Evolutionary conservation across 2,113 vertebrate genomes (phyloP).

Genomic region (Charina bottae): DNA sequence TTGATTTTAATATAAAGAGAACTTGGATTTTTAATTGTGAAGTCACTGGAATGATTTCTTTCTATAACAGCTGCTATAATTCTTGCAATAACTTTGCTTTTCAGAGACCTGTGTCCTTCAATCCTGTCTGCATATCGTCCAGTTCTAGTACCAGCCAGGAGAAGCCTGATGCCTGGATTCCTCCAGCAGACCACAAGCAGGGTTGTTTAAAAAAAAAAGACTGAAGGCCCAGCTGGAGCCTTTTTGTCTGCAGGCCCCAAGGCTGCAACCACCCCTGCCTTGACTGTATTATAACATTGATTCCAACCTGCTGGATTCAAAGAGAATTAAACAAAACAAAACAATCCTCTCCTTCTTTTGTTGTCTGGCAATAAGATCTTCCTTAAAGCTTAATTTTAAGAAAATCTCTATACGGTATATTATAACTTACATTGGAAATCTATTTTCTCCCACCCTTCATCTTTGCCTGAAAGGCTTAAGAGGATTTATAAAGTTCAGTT

Average conservation of each 20-base stretch:
- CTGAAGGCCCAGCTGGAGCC: background rate
- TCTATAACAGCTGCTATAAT: background rate
- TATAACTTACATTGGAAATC: background rate
- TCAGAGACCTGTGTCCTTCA: background rate
- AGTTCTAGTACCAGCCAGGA: background rate
- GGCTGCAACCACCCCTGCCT: background rate
- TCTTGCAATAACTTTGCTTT: background rate
- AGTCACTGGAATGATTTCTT: background rate
- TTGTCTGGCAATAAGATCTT: background rate
- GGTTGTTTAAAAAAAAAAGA: background rate
- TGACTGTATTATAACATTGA: background rate
- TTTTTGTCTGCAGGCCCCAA: background rate
- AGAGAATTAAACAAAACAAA: background rate
- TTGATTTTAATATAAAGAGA: background rate
- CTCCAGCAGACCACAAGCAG: background rate
- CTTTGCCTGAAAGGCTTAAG: background rate
- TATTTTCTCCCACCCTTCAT: background rate
- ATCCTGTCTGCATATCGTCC: background rate
- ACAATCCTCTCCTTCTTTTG: background rate
- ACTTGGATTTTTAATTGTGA: background rate
- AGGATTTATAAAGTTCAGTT: background rate
- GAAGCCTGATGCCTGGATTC: background rate
- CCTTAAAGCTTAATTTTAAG: conserved; percentile 1
- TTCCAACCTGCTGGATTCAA: no score
- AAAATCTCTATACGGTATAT: background rate